phyloP scores from a whole-genome alignment of 2,113 vertebrate species.

The Hippocampus comes region DNA sequence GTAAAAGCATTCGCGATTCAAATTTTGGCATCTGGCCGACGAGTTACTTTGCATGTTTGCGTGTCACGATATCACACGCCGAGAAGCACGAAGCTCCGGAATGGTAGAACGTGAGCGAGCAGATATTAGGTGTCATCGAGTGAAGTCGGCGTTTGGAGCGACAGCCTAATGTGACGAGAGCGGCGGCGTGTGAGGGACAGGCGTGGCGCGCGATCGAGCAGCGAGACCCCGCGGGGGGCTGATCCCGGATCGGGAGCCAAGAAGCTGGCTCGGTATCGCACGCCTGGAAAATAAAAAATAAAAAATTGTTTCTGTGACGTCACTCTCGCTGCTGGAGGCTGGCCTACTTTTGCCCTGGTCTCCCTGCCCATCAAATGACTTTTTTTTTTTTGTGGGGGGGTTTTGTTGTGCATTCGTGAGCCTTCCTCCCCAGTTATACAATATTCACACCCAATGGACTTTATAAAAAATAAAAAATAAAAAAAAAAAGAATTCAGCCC shows the following conservation, averaged over 20 bases:
- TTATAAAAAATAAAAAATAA: too few relatives aligned
- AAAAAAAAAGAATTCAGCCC: not conserved
- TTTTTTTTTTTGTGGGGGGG: not conserved
- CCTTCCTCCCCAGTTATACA: not conserved
- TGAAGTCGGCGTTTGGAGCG: constrained; percentile 49
- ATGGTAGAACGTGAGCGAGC: constrained; percentile 11
- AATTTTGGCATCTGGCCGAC: constrained; percentile 42
- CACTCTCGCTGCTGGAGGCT: constrained; percentile 38
- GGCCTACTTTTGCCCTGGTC: constrained; percentile 51
- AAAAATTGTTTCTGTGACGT: constrained; percentile 25
- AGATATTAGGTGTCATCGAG: constrained; percentile 27
- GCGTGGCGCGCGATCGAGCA: constrained; percentile 51
- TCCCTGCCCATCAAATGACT: constrained; percentile 12
- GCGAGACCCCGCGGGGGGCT: constrained; percentile 35
- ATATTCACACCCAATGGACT: fast-evolving
- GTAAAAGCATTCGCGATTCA: not conserved
- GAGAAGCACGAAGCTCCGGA: not conserved
- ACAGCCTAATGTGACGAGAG: constrained; percentile 58
- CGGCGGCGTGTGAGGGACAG: constrained; percentile 59
- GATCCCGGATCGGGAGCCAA: constrained; percentile 45
- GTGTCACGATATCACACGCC: constrained; percentile 23
- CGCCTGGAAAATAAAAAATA: not conserved
- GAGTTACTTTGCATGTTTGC: constrained; percentile 46
- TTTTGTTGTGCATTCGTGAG: constrained; percentile 12
- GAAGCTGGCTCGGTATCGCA: constrained; percentile 36